Conservation (phyloP, 2,888 invertebrate species). For the Lamproptera curius region DNA sequence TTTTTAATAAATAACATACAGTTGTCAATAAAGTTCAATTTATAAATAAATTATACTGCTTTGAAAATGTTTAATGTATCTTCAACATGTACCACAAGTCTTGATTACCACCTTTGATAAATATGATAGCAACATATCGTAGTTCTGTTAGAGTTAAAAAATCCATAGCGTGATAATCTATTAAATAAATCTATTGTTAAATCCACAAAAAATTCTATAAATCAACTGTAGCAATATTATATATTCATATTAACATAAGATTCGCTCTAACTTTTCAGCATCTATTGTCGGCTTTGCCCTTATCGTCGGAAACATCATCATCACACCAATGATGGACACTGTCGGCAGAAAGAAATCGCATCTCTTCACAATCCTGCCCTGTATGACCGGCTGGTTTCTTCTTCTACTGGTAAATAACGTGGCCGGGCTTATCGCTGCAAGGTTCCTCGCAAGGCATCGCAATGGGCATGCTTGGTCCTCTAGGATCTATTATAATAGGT, state of each 20-base stretch:
- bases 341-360: conserved; percentile 77
- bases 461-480: conserved; percentile 76
- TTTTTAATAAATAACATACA: too few species aligned
- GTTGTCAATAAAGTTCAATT: too few species aligned
- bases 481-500: conserved; percentile 76
- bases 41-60: too few species aligned
- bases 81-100: too few species aligned
- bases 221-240: too few species aligned
- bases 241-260: neutral
- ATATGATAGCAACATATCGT: too few species aligned
- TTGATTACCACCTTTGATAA: too few species aligned
- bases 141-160: too few species aligned
- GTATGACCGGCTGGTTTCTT: conserved; percentile 77
- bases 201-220: too few species aligned
- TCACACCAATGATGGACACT: conserved; percentile 75
- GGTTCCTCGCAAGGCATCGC: conserved; percentile 74
- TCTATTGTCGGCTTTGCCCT: conserved; percentile 80
- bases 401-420: conserved; percentile 69
- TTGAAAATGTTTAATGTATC: too few species aligned
- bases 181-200: too few species aligned
- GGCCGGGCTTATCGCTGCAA: conserved; percentile 62
- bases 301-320: conserved; percentile 77
- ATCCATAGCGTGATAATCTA: too few species aligned
- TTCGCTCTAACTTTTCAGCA: conserved; percentile 58
- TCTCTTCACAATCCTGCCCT: conserved; percentile 72